Evolutionary conservation across 2,113 vertebrate species (phyloP).

Genomic region (Python bivittatus): DNA sequence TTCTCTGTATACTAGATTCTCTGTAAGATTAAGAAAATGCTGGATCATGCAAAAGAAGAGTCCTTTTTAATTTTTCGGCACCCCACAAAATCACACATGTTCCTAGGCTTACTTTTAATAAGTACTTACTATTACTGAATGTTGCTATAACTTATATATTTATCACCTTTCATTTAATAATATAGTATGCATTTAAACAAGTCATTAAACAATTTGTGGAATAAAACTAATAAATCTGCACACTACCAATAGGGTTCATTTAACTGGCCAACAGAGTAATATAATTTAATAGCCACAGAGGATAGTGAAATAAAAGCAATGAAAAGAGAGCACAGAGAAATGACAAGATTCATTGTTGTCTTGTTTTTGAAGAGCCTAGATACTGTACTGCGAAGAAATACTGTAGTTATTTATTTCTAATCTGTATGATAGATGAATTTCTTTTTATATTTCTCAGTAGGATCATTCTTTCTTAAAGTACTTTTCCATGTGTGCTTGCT

Average conservation of each 20-base stretch:
- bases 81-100: not conserved
- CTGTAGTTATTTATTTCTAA: not conserved
- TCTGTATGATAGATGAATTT: conserved; percentile 2
- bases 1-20: not conserved
- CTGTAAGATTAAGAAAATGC: not conserved
- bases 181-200: conserved; percentile 48
- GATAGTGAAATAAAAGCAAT: conserved; percentile 20
- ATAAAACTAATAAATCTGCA: conserved; percentile 54
- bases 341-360: not conserved
- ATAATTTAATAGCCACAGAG: conserved; percentile 43
- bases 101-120: not conserved
- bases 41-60: conserved; percentile 20
- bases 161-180: conserved; percentile 65
- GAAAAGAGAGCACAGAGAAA: conserved; percentile 25
- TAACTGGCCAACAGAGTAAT: conserved; percentile 55
- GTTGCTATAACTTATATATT: conserved; percentile 58
- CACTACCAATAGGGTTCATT: conserved; percentile 36
- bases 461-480: not conserved
- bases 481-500: not conserved
- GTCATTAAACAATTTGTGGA: conserved; percentile 47
- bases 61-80: conserved; percentile 8
- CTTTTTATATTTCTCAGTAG: conserved; percentile 9
- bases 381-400: not conserved
- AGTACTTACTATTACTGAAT: not conserved
- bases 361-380: not conserved